Conservation (phyloP, 2,113 vertebrate genomes). For the Mastomys natalensis region DNA sequence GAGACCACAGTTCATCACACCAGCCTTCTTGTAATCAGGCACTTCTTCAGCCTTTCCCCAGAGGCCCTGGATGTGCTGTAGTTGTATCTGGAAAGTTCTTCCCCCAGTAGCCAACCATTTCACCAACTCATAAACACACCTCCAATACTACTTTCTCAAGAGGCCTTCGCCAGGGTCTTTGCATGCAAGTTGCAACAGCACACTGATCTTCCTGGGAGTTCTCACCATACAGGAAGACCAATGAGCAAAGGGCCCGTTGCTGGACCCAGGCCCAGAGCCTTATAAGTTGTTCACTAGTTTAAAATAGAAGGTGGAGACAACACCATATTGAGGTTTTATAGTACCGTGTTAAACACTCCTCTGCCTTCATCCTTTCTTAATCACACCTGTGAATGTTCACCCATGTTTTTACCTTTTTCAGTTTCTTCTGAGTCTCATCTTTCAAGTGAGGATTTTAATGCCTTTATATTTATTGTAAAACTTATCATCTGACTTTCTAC, state of each 20-base stretch:
- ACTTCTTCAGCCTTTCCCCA: neutral
- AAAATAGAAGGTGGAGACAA: neutral
- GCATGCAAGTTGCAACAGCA: neutral
- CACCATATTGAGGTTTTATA: neutral
- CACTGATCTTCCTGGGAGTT: neutral
- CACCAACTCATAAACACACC: neutral
- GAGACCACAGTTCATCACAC: neutral
- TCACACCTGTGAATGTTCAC: neutral
- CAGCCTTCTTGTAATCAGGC: neutral
- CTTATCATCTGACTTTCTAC: neutral
- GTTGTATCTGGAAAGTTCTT: neutral
- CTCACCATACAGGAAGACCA: neutral
- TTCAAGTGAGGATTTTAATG: neutral
- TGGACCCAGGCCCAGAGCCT: neutral
- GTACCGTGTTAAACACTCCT: neutral
- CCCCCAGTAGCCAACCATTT: neutral
- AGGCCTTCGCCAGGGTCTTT: neutral
- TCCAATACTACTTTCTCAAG: neutral
- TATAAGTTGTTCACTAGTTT: neutral
- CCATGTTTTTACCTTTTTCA: neutral
- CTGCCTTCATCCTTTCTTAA: neutral
- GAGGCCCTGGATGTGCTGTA: neutral
- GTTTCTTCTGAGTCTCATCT: neutral
- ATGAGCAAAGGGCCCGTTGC: neutral
- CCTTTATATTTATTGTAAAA: slow-evolving; percentile 27